phyloP scores from a whole-genome alignment of 2,113 vertebrate species.

The Strix uralensis region DNA sequence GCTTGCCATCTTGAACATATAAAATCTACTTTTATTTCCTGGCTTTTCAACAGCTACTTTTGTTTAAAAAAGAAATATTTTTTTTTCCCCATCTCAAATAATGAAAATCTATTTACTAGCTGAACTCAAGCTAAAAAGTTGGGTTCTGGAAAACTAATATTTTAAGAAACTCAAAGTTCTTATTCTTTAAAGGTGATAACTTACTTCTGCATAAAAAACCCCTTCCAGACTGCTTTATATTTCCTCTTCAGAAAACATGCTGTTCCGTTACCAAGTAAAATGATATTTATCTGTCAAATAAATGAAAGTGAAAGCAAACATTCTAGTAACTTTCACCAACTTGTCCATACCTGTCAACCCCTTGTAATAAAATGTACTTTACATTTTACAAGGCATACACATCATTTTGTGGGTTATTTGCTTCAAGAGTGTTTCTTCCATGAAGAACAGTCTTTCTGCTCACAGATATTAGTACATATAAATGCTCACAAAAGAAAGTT shows the following conservation, averaged over 20 bases:
- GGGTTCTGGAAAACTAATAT: not conserved
- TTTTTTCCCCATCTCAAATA: not conserved
- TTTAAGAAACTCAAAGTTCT: not conserved
- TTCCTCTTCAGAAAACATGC: not conserved
- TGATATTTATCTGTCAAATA: not conserved
- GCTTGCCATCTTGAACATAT: not conserved
- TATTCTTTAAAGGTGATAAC: not conserved
- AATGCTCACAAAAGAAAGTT: not conserved
- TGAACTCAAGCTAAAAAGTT: not conserved
- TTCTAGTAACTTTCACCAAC: conserved; percentile 6
- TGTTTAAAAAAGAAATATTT: not conserved
- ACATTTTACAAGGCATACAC: not conserved
- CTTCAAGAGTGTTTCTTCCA: not conserved
- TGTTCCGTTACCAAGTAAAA: not conserved
- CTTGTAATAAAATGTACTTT: not conserved
- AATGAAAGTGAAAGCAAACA: conserved; percentile 16
- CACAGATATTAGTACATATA: not conserved
- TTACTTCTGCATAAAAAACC: not conserved
- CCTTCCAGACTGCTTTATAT: not conserved
- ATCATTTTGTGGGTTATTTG: not conserved
- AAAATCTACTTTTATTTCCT: not conserved
- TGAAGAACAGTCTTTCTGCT: not conserved
- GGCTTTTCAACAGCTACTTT: not conserved
- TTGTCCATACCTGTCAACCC: not conserved
- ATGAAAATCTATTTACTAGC: not conserved